These are phyloP conservation scores for Sternarchorhynchus goeldii DNA, from an alignment of 2,797 vertebrate genomes.

Conservation along the genomic window DNA sequence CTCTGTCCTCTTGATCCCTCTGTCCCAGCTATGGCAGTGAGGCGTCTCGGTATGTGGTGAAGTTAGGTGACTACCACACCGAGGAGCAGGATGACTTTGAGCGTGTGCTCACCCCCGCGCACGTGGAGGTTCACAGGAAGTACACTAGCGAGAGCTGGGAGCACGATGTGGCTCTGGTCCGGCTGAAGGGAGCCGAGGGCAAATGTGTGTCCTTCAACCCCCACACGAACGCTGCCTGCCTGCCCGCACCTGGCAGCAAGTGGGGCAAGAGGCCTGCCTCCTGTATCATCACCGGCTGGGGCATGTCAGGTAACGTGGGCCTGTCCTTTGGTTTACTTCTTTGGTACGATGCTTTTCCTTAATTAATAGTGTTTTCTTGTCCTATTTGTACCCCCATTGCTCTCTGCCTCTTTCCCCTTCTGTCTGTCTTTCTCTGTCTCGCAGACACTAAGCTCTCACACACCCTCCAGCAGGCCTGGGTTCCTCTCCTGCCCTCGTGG, in stretches of 20 bases:
- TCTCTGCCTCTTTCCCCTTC: not conserved
- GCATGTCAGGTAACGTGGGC: conserved; percentile 76
- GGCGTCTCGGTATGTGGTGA: conserved; percentile 77
- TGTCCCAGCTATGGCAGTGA: conserved; percentile 79
- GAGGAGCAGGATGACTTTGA: conserved; percentile 77
- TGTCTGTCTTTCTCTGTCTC: conserved; percentile 47
- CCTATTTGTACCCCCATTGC: not conserved
- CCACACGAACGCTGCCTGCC: conserved; percentile 82
- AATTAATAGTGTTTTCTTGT: too few species aligned
- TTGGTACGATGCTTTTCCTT: too few species aligned
- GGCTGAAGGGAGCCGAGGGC: conserved; percentile 80
- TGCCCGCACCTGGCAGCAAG: conserved; percentile 72
- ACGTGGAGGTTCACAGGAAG: conserved; percentile 84
- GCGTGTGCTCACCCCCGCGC: conserved; percentile 76
- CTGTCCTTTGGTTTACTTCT: not conserved
- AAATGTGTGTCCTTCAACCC: conserved; percentile 83
- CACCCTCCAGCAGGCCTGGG: conserved; percentile 81
- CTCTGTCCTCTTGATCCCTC: conserved; percentile 5
- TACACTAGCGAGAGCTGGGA: conserved; percentile 85
- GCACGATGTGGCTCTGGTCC: conserved; percentile 86
- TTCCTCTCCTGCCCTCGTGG: conserved; percentile 84
- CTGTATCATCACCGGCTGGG: conserved; percentile 86
- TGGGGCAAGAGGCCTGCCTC: conserved; percentile 68
- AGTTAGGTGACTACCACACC: conserved; percentile 80
- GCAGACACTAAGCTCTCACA: conserved; percentile 79